A percentile compares a stretch with the other conserved stretches of the same genome.
Evolutionary conservation across 64 coral and sea anemone species (phyloP).

Genomic region (Dendronephthya gigantea): DNA sequence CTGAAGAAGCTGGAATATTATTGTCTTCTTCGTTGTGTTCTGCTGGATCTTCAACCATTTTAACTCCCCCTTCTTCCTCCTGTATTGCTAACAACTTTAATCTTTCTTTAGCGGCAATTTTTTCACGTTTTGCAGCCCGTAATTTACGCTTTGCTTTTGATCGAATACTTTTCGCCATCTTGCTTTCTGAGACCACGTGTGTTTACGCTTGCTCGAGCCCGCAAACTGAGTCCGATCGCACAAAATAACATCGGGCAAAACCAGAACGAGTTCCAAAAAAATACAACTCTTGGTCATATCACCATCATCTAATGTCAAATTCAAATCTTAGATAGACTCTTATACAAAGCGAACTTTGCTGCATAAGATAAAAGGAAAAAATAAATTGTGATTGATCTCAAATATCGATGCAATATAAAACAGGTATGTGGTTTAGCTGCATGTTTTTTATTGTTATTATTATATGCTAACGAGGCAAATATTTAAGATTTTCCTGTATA

Average conservation of each 20-base stretch:
- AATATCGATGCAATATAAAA: no score
- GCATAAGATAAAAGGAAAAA: no score
- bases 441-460: no score
- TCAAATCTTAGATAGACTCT: no score
- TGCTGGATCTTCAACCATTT: background rate
- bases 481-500: no score
- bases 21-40: background rate
- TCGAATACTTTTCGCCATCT: slow-evolving; percentile 93
- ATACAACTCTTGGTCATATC: no score
- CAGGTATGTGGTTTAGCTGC: no score
- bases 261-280: no score
- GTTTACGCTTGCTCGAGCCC: background rate
- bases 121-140: slow-evolving; percentile 60
- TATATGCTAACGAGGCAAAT: no score
- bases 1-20: background rate
- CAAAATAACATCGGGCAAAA: background rate
- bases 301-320: no score
- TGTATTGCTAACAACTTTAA: slow-evolving; percentile 48
- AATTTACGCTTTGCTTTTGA: slow-evolving; percentile 85
- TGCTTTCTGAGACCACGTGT: slow-evolving; percentile 24
- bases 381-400: no score
- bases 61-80: slow-evolving; percentile 2
- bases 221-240: background rate
- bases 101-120: slow-evolving; percentile 65
- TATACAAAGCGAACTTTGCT: no score